Percentiles rank a stretch among this genome's conserved stretches.
phyloP scores from a whole-genome alignment of 2,888 invertebrate species.

The Deilephila elpenor region DNA sequence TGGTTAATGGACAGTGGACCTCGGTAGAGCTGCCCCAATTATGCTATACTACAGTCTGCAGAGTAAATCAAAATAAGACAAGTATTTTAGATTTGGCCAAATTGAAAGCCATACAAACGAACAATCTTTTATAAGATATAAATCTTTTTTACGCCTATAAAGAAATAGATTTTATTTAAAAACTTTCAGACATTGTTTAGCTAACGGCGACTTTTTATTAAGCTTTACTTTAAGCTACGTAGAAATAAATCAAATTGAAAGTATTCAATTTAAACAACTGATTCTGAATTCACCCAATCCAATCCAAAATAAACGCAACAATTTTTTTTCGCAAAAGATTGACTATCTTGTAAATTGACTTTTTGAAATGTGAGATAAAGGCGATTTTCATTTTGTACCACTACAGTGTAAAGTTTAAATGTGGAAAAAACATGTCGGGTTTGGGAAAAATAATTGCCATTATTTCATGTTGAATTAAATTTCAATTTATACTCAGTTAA shows the following conservation, averaged over 20 bases:
- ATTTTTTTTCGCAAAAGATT: not conserved
- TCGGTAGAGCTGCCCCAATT: too few relatives aligned
- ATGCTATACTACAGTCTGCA: too few relatives aligned
- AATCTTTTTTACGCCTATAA: not conserved
- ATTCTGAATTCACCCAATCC: too few relatives aligned
- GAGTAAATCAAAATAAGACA: not conserved
- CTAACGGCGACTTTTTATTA: not conserved
- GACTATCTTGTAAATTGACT: slow-evolving; percentile 17
- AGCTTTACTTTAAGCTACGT: not conserved
- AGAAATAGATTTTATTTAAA: not conserved
- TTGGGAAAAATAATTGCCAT: too few relatives aligned
- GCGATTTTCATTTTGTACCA: not conserved
- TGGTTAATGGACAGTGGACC: too few relatives aligned
- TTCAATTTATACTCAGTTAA: too few relatives aligned
- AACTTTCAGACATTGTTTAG: not conserved
- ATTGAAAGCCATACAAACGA: not conserved
- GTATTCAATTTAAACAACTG: slow-evolving; percentile 3
- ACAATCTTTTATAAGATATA: too few relatives aligned
- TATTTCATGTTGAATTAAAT: too few relatives aligned
- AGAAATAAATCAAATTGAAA: not conserved
- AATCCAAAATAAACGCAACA: slow-evolving; percentile 4
- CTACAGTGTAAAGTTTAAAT: too few relatives aligned
- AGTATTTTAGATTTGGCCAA: not conserved
- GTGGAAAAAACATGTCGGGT: too few relatives aligned
- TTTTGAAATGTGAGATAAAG: not conserved